Base-by-base conservation (phyloP, 37 sponge, comb jelly and placozoan genomes). In the Halisarca cf. caerulea region DNA sequence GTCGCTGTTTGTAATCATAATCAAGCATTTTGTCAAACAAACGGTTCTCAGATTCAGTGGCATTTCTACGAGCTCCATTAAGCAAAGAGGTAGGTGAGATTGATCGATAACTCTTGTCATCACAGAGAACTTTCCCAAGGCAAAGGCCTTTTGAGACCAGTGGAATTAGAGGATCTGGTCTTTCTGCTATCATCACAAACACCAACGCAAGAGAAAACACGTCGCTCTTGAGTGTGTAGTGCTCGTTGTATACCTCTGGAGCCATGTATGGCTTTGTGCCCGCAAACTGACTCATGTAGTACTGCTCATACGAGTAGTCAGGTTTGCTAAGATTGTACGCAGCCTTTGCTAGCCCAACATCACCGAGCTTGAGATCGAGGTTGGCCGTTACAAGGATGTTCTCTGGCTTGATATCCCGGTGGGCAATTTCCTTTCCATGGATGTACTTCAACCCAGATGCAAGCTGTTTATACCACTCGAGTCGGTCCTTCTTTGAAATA, bases 181-280 rank as follows among this genome's bases (percentile, higher is more conserved):
- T 11, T 28, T 85, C 85, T 37, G 30, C 41, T 5, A 85, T 85
- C 85, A 85, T 70, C 23, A 58, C 34, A 38, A 85, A 59, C 32
- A 85, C 57, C 62, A 85, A 44, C 5, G 62, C 85, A 20, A 85
- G 39, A 1, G 85, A 85, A 38, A 85, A 85, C 1, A 85, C 61
- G 37, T 85, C 85, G 68, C 85, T 75, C 8, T 51, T 33, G 11
- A 25, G 39, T 23, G 36, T 73, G 78, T 85, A 85, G 27, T 58
- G 85, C 43, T 75, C 78, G 17, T 75, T 32, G 64, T 39, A 75
- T 11, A 85, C 85, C 43, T 85, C 85, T 36, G 85, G 85, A 17
- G 85, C 85, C 85, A 85, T 85, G 78, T 77, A 85, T 0, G 60
- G 23, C 14, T 28, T 40, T 14, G 85, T 75, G 0, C 85, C 85